Conservation (phyloP, 2,888 invertebrate species). For the Himalopsyche anomala region DNA sequence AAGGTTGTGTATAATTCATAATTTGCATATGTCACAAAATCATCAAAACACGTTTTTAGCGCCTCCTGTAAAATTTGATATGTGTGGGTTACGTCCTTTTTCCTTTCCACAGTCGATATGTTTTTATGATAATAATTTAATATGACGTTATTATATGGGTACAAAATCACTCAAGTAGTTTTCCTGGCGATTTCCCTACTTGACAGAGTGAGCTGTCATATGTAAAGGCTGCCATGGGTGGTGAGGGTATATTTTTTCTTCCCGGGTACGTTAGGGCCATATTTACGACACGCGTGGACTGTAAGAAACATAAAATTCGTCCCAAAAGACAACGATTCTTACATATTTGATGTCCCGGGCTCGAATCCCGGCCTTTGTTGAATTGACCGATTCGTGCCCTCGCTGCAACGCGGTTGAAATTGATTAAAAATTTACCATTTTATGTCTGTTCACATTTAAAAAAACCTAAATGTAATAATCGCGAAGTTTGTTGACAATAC, state of each 20-base stretch:
- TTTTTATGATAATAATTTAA: no score
- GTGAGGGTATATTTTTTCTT: background rate
- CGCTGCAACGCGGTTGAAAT: conserved; percentile 11
- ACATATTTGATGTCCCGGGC: conserved; percentile 39
- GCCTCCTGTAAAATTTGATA: no score
- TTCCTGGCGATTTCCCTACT: no score
- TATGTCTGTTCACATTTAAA: background rate
- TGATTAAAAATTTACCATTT: conserved; percentile 3
- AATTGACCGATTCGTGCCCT: conserved; percentile 33
- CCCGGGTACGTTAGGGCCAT: conserved; percentile 9
- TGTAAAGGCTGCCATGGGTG: background rate
- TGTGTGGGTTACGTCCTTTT: no score
- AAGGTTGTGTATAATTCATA: no score
- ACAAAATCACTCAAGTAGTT: no score
- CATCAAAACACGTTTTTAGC: no score
- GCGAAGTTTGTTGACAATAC: no score
- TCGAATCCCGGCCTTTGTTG: conserved; percentile 38
- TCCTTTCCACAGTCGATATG: no score
- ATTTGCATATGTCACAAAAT: no score
- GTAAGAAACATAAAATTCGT: conserved; percentile 42
- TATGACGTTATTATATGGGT: no score
- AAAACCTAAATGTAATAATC: background rate
- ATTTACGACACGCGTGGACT: conserved; percentile 27
- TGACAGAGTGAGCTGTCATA: background rate
- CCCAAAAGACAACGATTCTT: conserved; percentile 36